phyloP scores from a whole-genome alignment of 2,113 vertebrate species.

The Plotosus lineatus region DNA sequence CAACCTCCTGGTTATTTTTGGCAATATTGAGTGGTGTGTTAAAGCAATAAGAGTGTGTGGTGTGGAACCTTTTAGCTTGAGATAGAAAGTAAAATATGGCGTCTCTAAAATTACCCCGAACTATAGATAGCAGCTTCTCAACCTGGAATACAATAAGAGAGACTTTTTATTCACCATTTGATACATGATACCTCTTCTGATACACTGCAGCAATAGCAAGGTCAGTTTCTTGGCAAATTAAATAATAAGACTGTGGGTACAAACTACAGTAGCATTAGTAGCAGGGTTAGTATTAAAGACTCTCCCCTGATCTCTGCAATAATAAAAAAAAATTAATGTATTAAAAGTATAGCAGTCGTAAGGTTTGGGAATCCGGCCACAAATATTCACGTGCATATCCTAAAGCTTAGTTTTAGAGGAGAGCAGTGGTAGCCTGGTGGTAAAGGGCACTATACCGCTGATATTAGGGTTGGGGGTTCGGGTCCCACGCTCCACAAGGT shows the following conservation, averaged over 20 bases:
- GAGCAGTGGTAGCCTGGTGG: too few species aligned
- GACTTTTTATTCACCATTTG: neutral
- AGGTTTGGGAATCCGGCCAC: neutral
- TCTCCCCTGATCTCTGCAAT: neutral
- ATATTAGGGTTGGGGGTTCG: too few species aligned
- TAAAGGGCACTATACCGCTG: too few species aligned
- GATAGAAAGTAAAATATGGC: neutral
- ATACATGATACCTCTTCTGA: neutral
- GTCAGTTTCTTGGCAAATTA: neutral
- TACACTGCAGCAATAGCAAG: neutral
- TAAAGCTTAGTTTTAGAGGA: neutral
- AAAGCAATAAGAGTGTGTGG: neutral
- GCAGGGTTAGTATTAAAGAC: neutral
- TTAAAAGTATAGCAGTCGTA: neutral
- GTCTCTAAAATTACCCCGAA: neutral
- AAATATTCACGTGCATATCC: neutral
- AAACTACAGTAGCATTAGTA: neutral
- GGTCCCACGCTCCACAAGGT: too few species aligned
- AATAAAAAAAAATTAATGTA: neutral
- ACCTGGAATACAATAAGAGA: neutral
- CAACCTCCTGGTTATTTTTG: conserved; percentile 15
- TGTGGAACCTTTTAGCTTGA: neutral
- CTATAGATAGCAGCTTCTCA: neutral
- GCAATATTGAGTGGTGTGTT: conserved; percentile 8
- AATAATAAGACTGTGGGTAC: neutral